Evolutionary conservation across 2,888 invertebrate genomes (phyloP).

Genomic region (Pegoplata infirma): DNA sequence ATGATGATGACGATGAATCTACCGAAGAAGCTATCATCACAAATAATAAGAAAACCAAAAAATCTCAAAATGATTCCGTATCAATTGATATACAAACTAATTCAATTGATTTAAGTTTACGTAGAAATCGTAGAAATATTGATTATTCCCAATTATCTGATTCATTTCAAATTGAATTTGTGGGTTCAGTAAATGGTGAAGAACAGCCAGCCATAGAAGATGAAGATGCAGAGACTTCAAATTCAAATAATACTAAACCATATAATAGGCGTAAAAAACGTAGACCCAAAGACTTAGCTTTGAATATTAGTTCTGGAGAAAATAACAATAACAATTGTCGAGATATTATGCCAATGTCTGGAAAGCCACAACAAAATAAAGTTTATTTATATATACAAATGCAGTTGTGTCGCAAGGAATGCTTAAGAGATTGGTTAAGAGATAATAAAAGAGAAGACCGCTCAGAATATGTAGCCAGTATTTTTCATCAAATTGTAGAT

Average conservation of each 20-base stretch:
- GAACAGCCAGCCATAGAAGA: too few species aligned
- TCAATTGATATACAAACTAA: slow-evolving; percentile 73
- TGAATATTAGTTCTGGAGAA: slow-evolving; percentile 28
- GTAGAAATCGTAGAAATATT: slow-evolving; percentile 65
- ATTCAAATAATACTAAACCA: background rate
- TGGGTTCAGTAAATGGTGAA: slow-evolving; percentile 69
- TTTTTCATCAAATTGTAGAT: slow-evolving; percentile 94
- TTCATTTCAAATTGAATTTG: slow-evolving; percentile 77
- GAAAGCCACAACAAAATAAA: slow-evolving; percentile 74
- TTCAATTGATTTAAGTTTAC: slow-evolving; percentile 66
- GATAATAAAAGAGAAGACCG: slow-evolving; percentile 80
- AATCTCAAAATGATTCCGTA: slow-evolving; percentile 64
- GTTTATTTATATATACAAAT: slow-evolving; percentile 97
- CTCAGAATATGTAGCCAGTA: slow-evolving; percentile 80
- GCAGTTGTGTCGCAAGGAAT: slow-evolving; percentile 94
- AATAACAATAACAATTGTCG: slow-evolving; percentile 45
- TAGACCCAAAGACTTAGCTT: slow-evolving; percentile 69
- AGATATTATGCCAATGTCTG: slow-evolving; percentile 60
- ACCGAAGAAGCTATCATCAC: slow-evolving; percentile 35
- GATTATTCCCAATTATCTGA: slow-evolving; percentile 75
- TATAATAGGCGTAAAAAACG: slow-evolving; percentile 59
- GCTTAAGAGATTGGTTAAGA: slow-evolving; percentile 93
- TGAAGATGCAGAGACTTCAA: slow-evolving; percentile 8
- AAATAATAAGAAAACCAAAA: slow-evolving; percentile 17
- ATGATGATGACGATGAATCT: slow-evolving; percentile 41